Conservation (phyloP, 2,113 vertebrate species). For the Solea solea region DNA sequence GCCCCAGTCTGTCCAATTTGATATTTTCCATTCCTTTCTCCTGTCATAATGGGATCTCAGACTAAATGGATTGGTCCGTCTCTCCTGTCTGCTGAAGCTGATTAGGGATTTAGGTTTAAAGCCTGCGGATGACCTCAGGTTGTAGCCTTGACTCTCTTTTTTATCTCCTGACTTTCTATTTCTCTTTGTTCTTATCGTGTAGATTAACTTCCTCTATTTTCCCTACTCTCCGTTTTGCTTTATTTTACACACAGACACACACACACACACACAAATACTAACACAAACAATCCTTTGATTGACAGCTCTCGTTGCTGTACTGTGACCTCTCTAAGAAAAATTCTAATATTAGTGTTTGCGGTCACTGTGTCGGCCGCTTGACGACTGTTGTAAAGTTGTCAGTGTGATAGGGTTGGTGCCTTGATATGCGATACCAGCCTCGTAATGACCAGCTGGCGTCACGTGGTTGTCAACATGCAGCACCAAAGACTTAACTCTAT, state of each 20-base stretch:
- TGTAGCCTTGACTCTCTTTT: constrained; percentile 30
- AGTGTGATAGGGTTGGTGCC: constrained; percentile 43
- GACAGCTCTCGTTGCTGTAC: constrained; percentile 43
- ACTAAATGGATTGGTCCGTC: constrained; percentile 61
- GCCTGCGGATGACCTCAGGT: constrained; percentile 59
- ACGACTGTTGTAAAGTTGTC: constrained; percentile 67
- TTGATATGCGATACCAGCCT: constrained; percentile 57
- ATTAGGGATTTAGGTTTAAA: constrained; percentile 70
- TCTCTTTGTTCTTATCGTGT: constrained; percentile 46
- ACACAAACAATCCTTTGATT: constrained; percentile 29
- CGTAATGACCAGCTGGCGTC: constrained; percentile 53
- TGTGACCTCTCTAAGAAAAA: constrained; percentile 51
- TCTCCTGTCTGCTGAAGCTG: constrained; percentile 53
- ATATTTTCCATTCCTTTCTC: constrained; percentile 51
- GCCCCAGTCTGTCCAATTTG: constrained; percentile 49
- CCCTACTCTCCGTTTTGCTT: neutral
- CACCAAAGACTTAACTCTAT: constrained; percentile 24
- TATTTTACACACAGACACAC: neutral
- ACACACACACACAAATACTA: constrained; percentile 4
- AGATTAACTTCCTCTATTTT: constrained; percentile 28
- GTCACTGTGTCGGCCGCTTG: constrained; percentile 46
- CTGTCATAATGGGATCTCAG: constrained; percentile 72
- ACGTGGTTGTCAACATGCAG: constrained; percentile 51
- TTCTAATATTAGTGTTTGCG: constrained; percentile 62
- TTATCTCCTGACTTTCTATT: constrained; percentile 53